Evolutionary conservation across 2,888 invertebrate species (phyloP), one percentile per base, ranked within the genome.

Genomic region (Metopia argyrocephala): DNA sequence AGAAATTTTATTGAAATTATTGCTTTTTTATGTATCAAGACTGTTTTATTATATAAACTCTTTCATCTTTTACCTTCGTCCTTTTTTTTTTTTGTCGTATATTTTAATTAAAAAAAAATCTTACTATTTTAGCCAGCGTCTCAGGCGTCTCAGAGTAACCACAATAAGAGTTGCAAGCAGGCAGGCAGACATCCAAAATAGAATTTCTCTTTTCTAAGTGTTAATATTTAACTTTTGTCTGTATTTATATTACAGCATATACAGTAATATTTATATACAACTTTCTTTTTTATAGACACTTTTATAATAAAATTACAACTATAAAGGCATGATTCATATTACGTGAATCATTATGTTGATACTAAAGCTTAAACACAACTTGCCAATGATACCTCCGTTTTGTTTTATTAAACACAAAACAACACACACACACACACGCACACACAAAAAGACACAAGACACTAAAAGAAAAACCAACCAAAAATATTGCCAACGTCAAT

Each of bases 321-420:
- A 70, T 66, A 75, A 78, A 70, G 65, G 66, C 78, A 81, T 81
- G 81, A 81, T 78, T 81, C 81, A 78, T 81, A 62, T 65, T 28
- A 74, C 74, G 75, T 78, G 78, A 81, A 75, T 81, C 78, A 81
- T 81, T 81, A 81, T 81, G 66, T 81, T 81, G 66, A 70, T 70
- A 70, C 66, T 81, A 78, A 78, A 78, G 81, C 81, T 81, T 81
- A 81, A 56, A 54, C 73, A 74, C 65, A 81, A 80, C 61, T 78
- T 52, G 76, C 48, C 74, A 81, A 70, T 78, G 81, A 78, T 81
- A 81, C 78, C 81, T 81, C 78, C 81, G 81, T 54, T 80, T 57
- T 45, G 21, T 50, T 28, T 56, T 64, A 38, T 38, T 38, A 38
- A 38, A 38, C 38, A 38, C 38, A 15, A 15, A 2, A 38, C 5